Evolutionary conservation across 1,140 invertebrate species (phyloP), one percentile per base, ranked within the genome.

Genomic region (Bicyclus anynana): DNA sequence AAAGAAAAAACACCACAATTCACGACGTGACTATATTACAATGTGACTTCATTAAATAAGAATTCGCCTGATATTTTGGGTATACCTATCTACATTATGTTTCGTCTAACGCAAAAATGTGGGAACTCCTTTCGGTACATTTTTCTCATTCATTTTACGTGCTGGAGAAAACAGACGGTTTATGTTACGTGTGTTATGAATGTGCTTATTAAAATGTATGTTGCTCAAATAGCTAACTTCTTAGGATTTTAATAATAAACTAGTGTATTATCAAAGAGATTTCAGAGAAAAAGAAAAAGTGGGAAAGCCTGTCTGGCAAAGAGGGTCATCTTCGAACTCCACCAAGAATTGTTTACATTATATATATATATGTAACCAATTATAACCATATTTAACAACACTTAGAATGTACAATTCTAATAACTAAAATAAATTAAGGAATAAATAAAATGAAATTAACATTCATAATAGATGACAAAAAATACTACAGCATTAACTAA

Each of bases 11-110:
- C 63, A 68, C 63, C 62, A 47, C 53, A 50, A 53, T 62, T 67
- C 53, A 42, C 27, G 42, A 62, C 59, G 60, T 62, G 54, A 67
- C 59, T 66, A 61, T 56, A 68, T 69, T 65, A 62, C 59, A 64
- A 62, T 62, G 37, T 58, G 20, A 52, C 56, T 62, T 27, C 48
- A 59, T 65, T 42, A 59, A 59, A 52, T 38, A 53, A 44, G 47
- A 59, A 59, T 46, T 58, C 21, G 27, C 48, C 9, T 6, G 47
- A 14, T 50, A 33, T 37, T 48, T 35, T 48, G 46, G 51, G 47
- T 49, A 20, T 46, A 49, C 37, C 26, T 54, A 59, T 5, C 33
- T 2, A 23, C 23, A 23, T 40, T 16, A 52, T 44, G 46, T 51
- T 63, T 42, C 54, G 42, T 33, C 40, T 20, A 51, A 59, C 21